Base-by-base conservation (phyloP, 2,888 invertebrate species). In the Entomobrya proxima region DNA sequence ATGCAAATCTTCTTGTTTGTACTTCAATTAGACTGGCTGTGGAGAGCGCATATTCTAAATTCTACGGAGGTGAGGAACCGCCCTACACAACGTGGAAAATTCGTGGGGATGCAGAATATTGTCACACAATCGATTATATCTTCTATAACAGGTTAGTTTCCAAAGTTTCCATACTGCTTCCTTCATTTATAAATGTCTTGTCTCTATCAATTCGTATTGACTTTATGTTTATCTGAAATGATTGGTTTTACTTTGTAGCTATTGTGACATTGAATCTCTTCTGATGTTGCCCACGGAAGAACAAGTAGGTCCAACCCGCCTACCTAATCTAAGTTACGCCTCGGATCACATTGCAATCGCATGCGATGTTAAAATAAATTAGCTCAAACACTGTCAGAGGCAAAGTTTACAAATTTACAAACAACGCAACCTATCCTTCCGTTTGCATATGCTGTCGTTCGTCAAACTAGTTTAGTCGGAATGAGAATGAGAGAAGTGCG, bases 331-430 rank as follows among this genome's bases (percentile, higher is more conserved):
- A 88, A 92, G 92, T 76, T 96, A 95, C 92, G 95, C 96, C 0
- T 96, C 95, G 0, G 96, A 96, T 92, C 96, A 96, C 91, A 94
- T 96, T 90, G 95, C 95, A 0, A 92, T 96, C 86, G 94, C 94
- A 77, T 94, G 94, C 91, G 95, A 95, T 91, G 94, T 95, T 44
- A 88, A 86, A 80, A 81, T 90, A 72, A 89, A 89, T 32, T 88
- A 86, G 69, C n/a, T 47, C 27, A 37, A n/a, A 18, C 21, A 69
- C 24, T 58, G 35, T 58, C 76, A 37, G 80, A 37, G 32, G 35
- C 69, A 55, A 80, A 67, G 5, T 30, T 18, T 47, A 76, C n/a
- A 52, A 78, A 35, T 47, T 74, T 72, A 80, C 76, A 79, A 78
- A 58, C 47, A 15, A 67, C 86, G 77, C 76, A 85, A 85, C 78